Evolutionary conservation across 1,140 invertebrate genomes (phyloP), one percentile per base, ranked within the genome.

Genomic region (Drosophila lacertosa): DNA sequence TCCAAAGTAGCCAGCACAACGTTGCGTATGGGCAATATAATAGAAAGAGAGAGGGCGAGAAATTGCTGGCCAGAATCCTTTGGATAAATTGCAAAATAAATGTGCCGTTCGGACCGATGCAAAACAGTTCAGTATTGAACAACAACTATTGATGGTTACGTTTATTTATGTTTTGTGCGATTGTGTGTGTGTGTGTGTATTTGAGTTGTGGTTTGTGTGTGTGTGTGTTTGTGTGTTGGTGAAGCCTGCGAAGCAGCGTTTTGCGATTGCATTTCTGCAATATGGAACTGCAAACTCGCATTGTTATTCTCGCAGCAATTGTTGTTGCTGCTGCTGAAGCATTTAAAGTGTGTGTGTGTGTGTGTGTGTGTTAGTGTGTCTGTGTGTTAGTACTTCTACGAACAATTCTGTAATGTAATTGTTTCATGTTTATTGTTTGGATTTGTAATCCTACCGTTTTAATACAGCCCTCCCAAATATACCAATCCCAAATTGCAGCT

Each of bases 341-440:
- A 6, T 65, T 50, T 76, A 44, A 51, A 71, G 60, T 45, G 10
- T 37, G 9, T 65, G 13, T 37, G 7, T 29, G 13, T 42, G 15
- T 44, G 16, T 33, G n/a, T 40, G 32, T 16, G 40, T 33, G 9
- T 44, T 13, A 26, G n/a, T 40, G 32, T 16, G 40, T 33, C 4
- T 42, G 20, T 15, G 18, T 40, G 26, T 35, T 29, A 35, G 47
- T 42, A 37, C n/a, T 40, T 2, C 32, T 47, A 15, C 20, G 16
- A 47, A 18, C 48, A 15, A 24, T 47, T 45, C 24, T 24, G 62
- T 45, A 51, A 32, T 40, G 18, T 57, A 71, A 75, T 84, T 82
- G 65, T 84, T 80, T 71, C 66, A 72, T 84, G 72, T 84, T 83
- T 83, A 83, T 84, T 83, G 80, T 74, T 79, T 79, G 75, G 62